phyloP scores from a whole-genome alignment of 1,140 invertebrate species.

The Caenorhabditis tropicalis region DNA sequence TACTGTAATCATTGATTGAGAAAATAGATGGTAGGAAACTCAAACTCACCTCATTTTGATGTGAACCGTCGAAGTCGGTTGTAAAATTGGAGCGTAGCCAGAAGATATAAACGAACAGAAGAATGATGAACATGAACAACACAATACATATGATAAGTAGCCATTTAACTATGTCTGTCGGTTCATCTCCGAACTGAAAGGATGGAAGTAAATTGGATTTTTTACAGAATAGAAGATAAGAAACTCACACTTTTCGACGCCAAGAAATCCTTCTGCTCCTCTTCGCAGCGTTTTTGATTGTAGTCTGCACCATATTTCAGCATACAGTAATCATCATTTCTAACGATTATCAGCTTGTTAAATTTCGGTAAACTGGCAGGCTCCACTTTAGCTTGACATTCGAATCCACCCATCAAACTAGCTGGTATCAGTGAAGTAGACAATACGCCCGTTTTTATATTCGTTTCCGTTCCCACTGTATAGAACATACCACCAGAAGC shows the following conservation, averaged over 20 bases:
- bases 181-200: background rate
- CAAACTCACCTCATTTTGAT: background rate
- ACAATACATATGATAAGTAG: constrained; percentile 2
- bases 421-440: background rate
- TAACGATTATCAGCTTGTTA: background rate
- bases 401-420: background rate
- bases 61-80: background rate
- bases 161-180: background rate
- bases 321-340: constrained; percentile 17
- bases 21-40: background rate
- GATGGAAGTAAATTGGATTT: background rate
- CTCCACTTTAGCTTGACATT: background rate
- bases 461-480: background rate
- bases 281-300: background rate
- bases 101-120: constrained; percentile 14
- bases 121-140: background rate
- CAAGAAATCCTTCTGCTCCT: background rate
- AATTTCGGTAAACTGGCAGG: background rate
- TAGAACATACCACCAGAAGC: background rate
- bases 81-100: background rate
- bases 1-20: background rate
- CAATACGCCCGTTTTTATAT: background rate
- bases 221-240: background rate
- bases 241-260: background rate
- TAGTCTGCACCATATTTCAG: background rate